phyloP scores from a whole-genome alignment of 2,113 vertebrate genomes.

The Maccullochella peelii region DNA sequence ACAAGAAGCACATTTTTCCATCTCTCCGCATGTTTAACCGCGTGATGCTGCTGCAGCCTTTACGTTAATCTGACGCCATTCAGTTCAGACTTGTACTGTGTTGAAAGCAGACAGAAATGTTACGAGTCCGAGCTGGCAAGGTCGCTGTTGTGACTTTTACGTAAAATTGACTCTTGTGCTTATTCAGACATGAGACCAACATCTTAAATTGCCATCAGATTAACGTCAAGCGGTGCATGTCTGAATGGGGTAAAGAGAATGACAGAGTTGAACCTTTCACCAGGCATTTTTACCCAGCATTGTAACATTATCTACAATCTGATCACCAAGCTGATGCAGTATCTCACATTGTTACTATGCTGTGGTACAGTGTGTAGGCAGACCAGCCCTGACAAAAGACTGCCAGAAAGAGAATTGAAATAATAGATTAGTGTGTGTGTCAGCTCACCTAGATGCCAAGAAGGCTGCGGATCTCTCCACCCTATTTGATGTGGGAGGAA shows the following conservation, averaged over 20 bases:
- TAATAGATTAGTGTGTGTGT: neutral
- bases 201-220: too few relatives aligned
- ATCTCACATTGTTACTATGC: neutral
- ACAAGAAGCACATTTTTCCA: too few relatives aligned
- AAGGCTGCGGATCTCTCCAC: slow-evolving; percentile 94
- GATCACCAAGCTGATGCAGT: neutral
- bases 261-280: neutral
- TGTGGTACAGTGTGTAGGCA: neutral
- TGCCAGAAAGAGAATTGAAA: neutral
- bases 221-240: too few relatives aligned
- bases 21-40: neutral
- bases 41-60: too few relatives aligned
- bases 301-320: neutral
- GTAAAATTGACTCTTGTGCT: too few relatives aligned
- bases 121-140: too few relatives aligned
- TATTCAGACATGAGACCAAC: too few relatives aligned
- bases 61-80: too few relatives aligned
- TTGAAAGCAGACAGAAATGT: too few relatives aligned
- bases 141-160: too few relatives aligned
- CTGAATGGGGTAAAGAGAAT: too few relatives aligned
- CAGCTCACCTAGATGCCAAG: slow-evolving; percentile 92
- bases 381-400: neutral
- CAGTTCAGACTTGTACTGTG: neutral
- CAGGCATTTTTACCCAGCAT: neutral
- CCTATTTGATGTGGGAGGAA: slow-evolving; percentile 95